A percentile compares a stretch with the other conserved stretches of the same genome.
These are phyloP conservation scores for Menidia beryllina DNA, from an alignment of 2,113 vertebrate species.

Conservation along the genomic window DNA sequence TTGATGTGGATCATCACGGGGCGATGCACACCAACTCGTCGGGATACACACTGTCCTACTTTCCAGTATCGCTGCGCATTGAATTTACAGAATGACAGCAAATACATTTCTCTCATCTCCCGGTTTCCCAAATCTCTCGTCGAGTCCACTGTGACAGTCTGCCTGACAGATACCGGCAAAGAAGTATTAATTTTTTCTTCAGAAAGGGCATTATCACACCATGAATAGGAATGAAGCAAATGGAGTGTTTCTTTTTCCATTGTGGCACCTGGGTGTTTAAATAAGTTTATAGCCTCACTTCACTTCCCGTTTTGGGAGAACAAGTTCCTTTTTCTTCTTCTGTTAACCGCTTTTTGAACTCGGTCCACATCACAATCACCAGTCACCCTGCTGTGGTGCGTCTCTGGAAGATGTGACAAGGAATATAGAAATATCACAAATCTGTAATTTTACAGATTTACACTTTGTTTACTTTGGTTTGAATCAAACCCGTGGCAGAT, in stretches of 20 bases:
- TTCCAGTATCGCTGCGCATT: slow-evolving; percentile 2
- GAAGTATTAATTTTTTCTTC: slow-evolving; percentile 5
- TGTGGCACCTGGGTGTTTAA: not conserved
- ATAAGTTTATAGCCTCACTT: not conserved
- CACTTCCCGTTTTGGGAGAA: slow-evolving; percentile 15
- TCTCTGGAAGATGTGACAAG: slow-evolving; percentile 25
- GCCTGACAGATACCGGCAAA: not conserved
- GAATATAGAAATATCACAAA: slow-evolving; percentile 31
- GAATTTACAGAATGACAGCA: slow-evolving; percentile 1
- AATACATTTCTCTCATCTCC: slow-evolving; percentile 3
- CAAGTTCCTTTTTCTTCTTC: slow-evolving; percentile 7
- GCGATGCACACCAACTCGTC: slow-evolving; percentile 13
- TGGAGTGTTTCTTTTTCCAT: slow-evolving; percentile 7
- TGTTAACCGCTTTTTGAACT: slow-evolving; percentile 25
- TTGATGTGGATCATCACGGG: slow-evolving; percentile 9
- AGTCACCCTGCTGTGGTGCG: not conserved
- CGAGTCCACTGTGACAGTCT: not conserved
- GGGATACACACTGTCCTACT: slow-evolving; percentile 10
- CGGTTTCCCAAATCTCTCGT: not conserved
- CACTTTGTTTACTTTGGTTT: slow-evolving; percentile 22
- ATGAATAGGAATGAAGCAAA: not conserved
- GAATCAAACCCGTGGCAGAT: slow-evolving; percentile 9
- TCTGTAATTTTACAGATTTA: slow-evolving; percentile 24
- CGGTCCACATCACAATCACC: slow-evolving; percentile 24
- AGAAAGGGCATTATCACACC: not conserved